These are phyloP conservation scores for Ridgeia piscesae DNA, from an alignment of 1,140 invertebrate species.

Conservation along the genomic window DNA sequence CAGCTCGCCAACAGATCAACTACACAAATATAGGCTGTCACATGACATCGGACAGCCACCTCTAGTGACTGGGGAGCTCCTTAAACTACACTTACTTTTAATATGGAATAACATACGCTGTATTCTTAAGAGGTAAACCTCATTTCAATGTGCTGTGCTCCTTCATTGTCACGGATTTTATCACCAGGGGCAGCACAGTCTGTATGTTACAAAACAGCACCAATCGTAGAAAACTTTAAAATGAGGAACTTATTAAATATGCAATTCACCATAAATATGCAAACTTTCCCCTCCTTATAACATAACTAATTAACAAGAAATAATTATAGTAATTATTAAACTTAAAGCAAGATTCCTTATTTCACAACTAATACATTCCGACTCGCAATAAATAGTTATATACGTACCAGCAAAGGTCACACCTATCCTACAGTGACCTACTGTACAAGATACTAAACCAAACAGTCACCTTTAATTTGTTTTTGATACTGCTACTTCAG, in stretches of 20 bases:
- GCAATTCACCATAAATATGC: too few relatives aligned
- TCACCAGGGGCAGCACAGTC: too few relatives aligned
- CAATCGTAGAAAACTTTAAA: neutral
- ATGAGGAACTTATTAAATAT: too few relatives aligned
- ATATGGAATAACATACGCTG: too few relatives aligned
- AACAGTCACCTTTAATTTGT: neutral
- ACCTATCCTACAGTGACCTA: neutral
- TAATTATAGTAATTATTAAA: too few relatives aligned
- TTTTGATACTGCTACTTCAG: neutral
- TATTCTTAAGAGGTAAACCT: too few relatives aligned
- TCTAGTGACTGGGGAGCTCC: neutral
- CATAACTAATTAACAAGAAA: too few relatives aligned
- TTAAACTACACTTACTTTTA: neutral
- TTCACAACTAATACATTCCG: too few relatives aligned
- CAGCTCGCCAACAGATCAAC: neutral
- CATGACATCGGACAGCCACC: neutral
- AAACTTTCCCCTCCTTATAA: too few relatives aligned
- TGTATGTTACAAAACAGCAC: neutral
- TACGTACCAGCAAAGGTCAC: too few relatives aligned
- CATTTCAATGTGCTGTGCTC: neutral
- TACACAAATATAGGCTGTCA: neutral
- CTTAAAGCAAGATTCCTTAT: too few relatives aligned
- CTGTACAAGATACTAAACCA: neutral
- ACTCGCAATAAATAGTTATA: too few relatives aligned
- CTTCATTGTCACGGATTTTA: neutral